These are phyloP conservation scores for Odontothrips loti DNA, from an alignment of 2,888 invertebrate genomes.

Conservation along the genomic window DNA sequence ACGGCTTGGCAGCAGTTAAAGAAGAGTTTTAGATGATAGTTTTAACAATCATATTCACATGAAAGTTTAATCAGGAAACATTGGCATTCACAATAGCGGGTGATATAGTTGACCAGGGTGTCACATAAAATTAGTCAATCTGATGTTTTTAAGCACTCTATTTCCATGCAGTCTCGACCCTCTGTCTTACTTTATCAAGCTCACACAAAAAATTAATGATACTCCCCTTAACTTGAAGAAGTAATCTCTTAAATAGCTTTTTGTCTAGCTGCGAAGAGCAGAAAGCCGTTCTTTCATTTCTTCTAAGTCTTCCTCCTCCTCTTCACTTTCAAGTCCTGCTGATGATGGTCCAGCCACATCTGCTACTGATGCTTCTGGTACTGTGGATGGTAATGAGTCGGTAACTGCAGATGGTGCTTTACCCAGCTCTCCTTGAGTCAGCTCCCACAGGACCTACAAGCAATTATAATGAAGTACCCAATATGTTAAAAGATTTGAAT, in stretches of 20 bases:
- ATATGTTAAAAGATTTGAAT: slow-evolving; percentile 27
- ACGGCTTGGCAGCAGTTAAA: too few relatives aligned
- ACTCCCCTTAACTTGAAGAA: too few relatives aligned
- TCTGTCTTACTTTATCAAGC: too few relatives aligned
- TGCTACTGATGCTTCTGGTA: slow-evolving; percentile 54
- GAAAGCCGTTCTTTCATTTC: slow-evolving; percentile 88
- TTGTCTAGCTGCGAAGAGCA: slow-evolving; percentile 72
- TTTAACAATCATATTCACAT: too few relatives aligned
- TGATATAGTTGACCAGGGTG: too few relatives aligned
- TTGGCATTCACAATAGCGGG: too few relatives aligned
- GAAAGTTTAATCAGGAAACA: too few relatives aligned
- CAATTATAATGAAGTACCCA: slow-evolving; percentile 9
- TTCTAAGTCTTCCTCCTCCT: slow-evolving; percentile 73
- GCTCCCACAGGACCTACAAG: slow-evolving; percentile 72
- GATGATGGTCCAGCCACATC: slow-evolving; percentile 57
- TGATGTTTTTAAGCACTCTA: too few relatives aligned
- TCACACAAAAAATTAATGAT: too few relatives aligned
- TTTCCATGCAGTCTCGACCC: too few relatives aligned
- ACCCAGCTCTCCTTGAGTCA: slow-evolving; percentile 86
- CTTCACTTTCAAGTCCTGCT: slow-evolving; percentile 56
- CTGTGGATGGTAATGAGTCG: slow-evolving; percentile 48
- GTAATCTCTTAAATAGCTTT: background rate
- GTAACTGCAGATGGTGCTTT: slow-evolving; percentile 71
- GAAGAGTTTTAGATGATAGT: too few relatives aligned
- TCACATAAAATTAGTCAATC: too few relatives aligned